Evolutionary conservation across 2,888 invertebrate genomes (phyloP), one percentile per base, ranked within the genome.

Genomic region (Drosophila rellima): DNA sequence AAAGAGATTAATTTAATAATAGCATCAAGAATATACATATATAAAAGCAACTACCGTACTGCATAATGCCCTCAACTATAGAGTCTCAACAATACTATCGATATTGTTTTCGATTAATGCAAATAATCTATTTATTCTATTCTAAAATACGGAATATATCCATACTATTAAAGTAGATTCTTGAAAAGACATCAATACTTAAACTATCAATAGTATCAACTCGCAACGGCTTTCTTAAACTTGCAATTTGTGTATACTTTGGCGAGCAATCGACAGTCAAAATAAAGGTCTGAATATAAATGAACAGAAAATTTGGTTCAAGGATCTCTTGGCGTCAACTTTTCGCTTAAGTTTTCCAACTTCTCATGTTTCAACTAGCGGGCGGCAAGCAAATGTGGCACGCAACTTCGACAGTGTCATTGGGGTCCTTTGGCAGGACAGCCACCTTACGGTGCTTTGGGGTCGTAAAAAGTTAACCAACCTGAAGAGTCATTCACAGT

Each of bases 391-490:
- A 33, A 60, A 8, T 39, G 52, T 44, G 47, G 42, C 44, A 52
- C 29, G 64, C 56, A 11, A 45, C 52, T 56, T 66, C 20, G 39
- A 47, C 52, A 35, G 18, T 29, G 23, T 18, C 33, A 11, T 5
- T 44, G 55, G 52, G 15, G n/a, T 3, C 20, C 17, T 54, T 5
- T 40, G 15, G 15, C 20, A 15, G 40, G 15, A 33, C 13, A 17
- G 1, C 23, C 31, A 31, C 31, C 31, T 39, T 35, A 37, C 20
- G 31, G 23, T 39, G 45, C 18, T 8, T 45, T 23, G 35, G 48
- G 66, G 35, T 70, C 76, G 63, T 78, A 78, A 77, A 76, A 74
- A 77, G 77, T 76, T 64, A 61, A 42, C n/a, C 48, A 64, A 75
- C 75, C 29, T 74, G 59, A 48, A 57, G 62, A 62, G 72, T 67